Evolutionary conservation across 2,113 vertebrate species (phyloP), one percentile per base, ranked within the genome.

Genomic region (Salvelinus namaycush): DNA sequence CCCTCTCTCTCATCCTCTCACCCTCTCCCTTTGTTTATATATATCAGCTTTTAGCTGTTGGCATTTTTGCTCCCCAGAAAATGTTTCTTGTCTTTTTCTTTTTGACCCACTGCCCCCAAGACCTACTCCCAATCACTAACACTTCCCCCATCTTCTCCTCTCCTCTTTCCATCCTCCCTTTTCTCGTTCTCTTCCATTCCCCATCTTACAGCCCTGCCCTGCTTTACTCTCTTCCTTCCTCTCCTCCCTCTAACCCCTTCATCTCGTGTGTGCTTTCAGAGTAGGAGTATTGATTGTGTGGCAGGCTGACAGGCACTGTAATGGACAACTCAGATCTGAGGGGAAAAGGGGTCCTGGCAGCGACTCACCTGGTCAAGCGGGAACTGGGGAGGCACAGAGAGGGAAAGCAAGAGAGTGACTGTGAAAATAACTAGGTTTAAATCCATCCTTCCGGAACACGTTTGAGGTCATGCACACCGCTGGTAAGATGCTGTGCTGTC

Each of bases 241-340:
- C 31, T 34, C 71, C 3, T 49, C 27, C 13, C 1, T 11, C 39
- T 11, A 11, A 65, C 20, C 75, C 84, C 85, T 90, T 84, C 82
- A 84, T 89, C 87, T 90, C 83, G 85, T 89, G 83, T 82, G 86
- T 83, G 80, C 81, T 85, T 82, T 88, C 73, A 16, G 85, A 78
- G 81, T 70, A 71, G 78, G 18, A 78, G 85, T 90, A 93, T 92
- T 90, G 90, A 91, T 91, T 90, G 88, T 78, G 84, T 44, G 81
- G 82, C 89, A 76, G 78, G 86, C 76, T 91, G 91, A 88, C 89
- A 89, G 83, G 87, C 83, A 77, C 78, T 65, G 84, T 90, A 89
- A 90, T 90, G 78, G 86, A 91, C 72, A 78, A 82, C 82, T 74
- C 69, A 22, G 71, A 70, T 75, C 49, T 16, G 74, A 78, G 85